Base-by-base conservation (phyloP, 1,140 invertebrate species). In the Calycopis cecrops region DNA sequence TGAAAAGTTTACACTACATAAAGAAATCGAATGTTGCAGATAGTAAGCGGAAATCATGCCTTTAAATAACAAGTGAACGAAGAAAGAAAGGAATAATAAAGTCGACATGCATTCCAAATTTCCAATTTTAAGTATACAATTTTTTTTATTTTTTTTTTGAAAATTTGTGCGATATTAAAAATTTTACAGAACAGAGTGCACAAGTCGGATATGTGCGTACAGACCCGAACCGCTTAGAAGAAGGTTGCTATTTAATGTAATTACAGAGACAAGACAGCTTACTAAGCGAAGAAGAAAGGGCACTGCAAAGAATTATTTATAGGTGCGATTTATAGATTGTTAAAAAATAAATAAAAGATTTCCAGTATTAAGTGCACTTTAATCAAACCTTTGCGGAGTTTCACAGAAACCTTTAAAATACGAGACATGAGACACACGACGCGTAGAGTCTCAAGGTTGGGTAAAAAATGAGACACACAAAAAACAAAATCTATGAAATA, bases 341-440 rank as follows among this genome's bases (percentile, higher is more conserved):
- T 42, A 69, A 75, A 72, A 66, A 69, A 67, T 62, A 62, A 67
- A 70, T 72, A 67, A 70, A 71, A 62, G 60, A 64, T 55, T 65
- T 71, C 59, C 61, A 71, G 73, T 73, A 65, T 64, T 69, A 79
- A 76, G 47, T 67, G 72, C 76, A 76, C 74, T 72, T 54, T 67
- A 74, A 76, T 76, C 83, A 86, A 86, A 86, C 83, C 83, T 86
- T 81, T 69, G 61, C 62, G 68, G 68, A 65, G 71, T 80, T 65
- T 76, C 70, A 65, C 67, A 72, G 66, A 67, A 71, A 82, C 73
- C 73, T 66, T 72, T 72, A 74, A 71, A 75, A 73, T 67, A 84
- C 70, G 67, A 74, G 67, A 76, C 60, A 77, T 66, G 67, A 67
- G 76, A 77, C 68, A 78, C 78, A 80, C 78, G 83, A 75, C 79